phyloP scores from a whole-genome alignment of 2,888 invertebrate species.

The Cheiracanthium punctorium region DNA sequence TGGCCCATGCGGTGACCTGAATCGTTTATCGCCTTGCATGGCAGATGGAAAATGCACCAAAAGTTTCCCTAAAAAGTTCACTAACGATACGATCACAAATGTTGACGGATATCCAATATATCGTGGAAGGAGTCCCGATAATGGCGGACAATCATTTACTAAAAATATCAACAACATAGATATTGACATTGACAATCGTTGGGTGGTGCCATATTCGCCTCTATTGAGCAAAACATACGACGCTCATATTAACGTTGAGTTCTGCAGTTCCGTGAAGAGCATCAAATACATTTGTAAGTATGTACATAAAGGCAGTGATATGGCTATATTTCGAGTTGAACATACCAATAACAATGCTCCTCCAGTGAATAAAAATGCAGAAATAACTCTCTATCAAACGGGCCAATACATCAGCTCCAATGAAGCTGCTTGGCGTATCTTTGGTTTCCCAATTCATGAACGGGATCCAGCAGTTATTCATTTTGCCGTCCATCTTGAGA shows the following conservation, averaged over 20 bases:
- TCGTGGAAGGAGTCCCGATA: too few relatives aligned
- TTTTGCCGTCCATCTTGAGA: not conserved
- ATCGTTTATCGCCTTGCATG: conserved; percentile 30
- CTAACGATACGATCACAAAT: too few relatives aligned
- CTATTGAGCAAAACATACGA: not conserved
- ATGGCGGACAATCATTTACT: too few relatives aligned
- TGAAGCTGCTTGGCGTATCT: conserved; percentile 73
- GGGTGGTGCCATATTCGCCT: not conserved
- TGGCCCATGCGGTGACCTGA: conserved; percentile 27
- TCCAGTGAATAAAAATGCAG: too few relatives aligned
- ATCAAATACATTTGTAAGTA: not conserved
- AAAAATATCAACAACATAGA: too few relatives aligned
- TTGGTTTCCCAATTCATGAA: conserved; percentile 72
- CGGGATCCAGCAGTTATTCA: conserved; percentile 71
- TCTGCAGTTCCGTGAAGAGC: not conserved
- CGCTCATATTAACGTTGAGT: not conserved
- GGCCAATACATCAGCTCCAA: conserved; percentile 71
- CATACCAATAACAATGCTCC: too few relatives aligned
- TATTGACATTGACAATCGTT: not conserved
- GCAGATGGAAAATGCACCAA: conserved; percentile 34
- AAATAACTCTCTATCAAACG: too few relatives aligned
- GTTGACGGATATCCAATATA: too few relatives aligned
- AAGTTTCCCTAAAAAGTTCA: conserved; percentile 23
- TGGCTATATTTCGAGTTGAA: not conserved
- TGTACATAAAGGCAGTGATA: not conserved